Evolutionary conservation across 37 sponge, comb jelly and placozoan genomes (phyloP).

Genomic region (Tethya wilhelma): DNA sequence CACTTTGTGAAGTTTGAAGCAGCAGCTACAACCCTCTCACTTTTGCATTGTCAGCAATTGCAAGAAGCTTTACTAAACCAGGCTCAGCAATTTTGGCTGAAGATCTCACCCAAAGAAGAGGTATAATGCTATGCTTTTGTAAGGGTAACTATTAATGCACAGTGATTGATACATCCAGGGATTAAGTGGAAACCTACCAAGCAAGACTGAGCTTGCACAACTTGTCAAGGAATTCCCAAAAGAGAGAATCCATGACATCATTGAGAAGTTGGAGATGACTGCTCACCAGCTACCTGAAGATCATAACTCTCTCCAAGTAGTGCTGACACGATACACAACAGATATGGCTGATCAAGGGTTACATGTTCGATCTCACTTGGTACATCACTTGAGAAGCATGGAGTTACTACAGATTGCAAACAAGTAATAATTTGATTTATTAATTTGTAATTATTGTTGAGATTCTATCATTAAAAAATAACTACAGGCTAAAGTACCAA

Average conservation of each 20-base stretch:
- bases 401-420: not conserved
- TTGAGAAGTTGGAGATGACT: conserved; percentile 1
- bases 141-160: no score
- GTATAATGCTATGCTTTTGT: not conserved
- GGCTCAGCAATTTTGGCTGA: conserved; percentile 17
- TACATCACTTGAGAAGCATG: conserved; percentile 16
- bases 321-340: not conserved
- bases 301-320: not conserved
- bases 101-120: not conserved
- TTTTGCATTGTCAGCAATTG: not conserved
- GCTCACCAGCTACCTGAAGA: not conserved
- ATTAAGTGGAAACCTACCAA: no score
- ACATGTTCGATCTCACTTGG: not conserved
- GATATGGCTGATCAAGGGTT: not conserved
- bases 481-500: no score
- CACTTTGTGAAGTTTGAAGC: not conserved
- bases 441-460: no score
- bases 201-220: not conserved
- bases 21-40: not conserved
- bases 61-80: not conserved
- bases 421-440: no score
- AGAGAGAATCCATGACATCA: not conserved
- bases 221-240: not conserved
- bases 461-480: no score
- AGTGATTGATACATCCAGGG: no score